Evolutionary conservation across 2,888 invertebrate species (phyloP).

Genomic region (Drosophila antonietae): DNA sequence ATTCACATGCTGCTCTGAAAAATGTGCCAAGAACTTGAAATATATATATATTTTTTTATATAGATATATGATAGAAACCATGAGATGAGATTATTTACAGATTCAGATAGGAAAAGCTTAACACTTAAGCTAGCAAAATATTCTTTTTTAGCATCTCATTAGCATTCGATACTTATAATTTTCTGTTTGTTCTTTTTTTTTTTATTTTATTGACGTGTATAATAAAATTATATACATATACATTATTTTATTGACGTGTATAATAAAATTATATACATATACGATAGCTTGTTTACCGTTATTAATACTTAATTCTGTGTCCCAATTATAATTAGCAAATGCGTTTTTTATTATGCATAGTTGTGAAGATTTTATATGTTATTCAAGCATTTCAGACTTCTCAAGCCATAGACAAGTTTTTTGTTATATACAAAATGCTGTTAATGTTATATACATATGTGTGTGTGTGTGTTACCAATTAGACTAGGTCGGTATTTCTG

Average conservation of each 20-base stretch:
- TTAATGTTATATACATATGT: conserved; percentile 5
- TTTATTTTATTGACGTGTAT: conserved; percentile 27
- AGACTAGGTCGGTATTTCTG: conserved; percentile 21
- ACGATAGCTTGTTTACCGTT: conserved; percentile 37
- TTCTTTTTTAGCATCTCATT: conserved; percentile 67
- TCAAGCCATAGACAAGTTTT: background rate
- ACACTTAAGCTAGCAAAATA: conserved; percentile 35
- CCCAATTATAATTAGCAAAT: conserved; percentile 43
- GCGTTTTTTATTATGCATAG: conserved; percentile 19
- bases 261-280: conserved; percentile 47
- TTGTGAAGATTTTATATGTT: conserved; percentile 24
- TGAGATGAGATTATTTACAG: conserved; percentile 49
- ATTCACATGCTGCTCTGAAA: conserved; percentile 6
- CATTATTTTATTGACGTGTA: conserved; percentile 24
- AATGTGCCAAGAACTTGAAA: conserved; percentile 13
- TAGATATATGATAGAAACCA: conserved; percentile 24
- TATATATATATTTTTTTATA: conserved; percentile 9
- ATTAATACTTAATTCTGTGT: conserved; percentile 36
- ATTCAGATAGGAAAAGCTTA: conserved; percentile 29
- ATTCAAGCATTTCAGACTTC: conserved; percentile 32
- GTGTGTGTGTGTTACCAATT: conserved; percentile 21
- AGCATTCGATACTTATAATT: conserved; percentile 68
- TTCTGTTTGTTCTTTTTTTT: conserved; percentile 16
- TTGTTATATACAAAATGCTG: conserved; percentile 13
- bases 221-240: conserved; percentile 48